Conservation (phyloP, 2,888 invertebrate species). For the Bugula neritina region DNA sequence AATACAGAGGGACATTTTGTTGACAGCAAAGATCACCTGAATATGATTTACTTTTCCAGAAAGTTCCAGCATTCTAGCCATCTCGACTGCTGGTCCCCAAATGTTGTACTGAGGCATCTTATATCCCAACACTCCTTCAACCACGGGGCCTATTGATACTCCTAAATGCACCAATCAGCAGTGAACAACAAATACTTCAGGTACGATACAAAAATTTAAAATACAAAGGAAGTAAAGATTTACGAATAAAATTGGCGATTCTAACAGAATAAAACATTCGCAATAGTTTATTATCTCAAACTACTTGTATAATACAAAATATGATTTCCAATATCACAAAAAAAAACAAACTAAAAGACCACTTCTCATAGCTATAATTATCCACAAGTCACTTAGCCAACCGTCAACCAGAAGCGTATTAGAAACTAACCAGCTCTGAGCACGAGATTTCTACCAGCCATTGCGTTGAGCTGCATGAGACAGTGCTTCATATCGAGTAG, state of each 20-base stretch:
- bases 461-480: slow-evolving; percentile 23
- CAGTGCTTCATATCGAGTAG: slow-evolving; percentile 20
- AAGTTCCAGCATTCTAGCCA: slow-evolving; percentile 12
- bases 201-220: no score
- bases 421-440: slow-evolving; percentile 21
- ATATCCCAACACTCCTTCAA: slow-evolving; percentile 24
- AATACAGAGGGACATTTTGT: no score
- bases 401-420: neutral
- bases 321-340: no score
- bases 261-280: no score
- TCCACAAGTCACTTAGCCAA: no score
- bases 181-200: neutral
- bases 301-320: no score
- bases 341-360: no score
- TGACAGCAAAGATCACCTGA: no score
- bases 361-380: no score
- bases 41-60: slow-evolving; percentile 11
- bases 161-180: neutral
- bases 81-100: slow-evolving; percentile 25
- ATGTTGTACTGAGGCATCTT: slow-evolving; percentile 24
- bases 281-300: no score
- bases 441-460: slow-evolving; percentile 17
- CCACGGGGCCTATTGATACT: neutral
- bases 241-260: no score
- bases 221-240: no score